These are phyloP conservation scores for Brachypterus glaber DNA, from an alignment of 2,888 invertebrate genomes.

Conservation along the genomic window DNA sequence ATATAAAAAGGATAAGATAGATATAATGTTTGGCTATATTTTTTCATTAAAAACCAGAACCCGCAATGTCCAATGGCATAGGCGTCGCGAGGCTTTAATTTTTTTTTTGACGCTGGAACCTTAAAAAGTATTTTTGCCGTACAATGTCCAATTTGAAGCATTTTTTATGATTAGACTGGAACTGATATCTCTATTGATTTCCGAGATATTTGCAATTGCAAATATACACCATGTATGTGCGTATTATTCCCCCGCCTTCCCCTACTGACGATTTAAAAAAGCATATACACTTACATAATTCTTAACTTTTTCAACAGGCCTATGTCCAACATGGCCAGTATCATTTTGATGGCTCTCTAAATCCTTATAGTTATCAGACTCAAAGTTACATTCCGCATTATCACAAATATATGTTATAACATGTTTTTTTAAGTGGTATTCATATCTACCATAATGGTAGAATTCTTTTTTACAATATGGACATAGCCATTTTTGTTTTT, in stretches of 20 bases:
- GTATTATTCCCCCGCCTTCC: not conserved
- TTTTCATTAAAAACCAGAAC: no score
- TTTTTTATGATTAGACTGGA: no score
- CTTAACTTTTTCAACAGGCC: conserved; percentile 35
- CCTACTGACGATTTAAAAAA: not conserved
- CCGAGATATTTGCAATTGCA: no score
- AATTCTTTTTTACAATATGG: conserved; percentile 46
- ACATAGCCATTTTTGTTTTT: conserved; percentile 40
- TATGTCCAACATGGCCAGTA: conserved; percentile 47
- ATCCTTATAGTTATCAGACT: conserved; percentile 37
- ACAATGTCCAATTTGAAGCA: no score
- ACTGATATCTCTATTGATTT: no score
- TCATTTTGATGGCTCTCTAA: conserved; percentile 49
- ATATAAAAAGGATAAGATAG: no score
- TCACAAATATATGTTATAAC: conserved; percentile 52
- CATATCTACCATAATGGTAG: conserved; percentile 43
- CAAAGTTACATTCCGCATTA: conserved; percentile 23
- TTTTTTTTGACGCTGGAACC: no score
- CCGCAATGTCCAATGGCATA: no score
- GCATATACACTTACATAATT: conserved; percentile 12
- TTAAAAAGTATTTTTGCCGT: no score
- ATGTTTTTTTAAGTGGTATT: conserved; percentile 50
- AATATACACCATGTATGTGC: not conserved
- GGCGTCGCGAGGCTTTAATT: no score
- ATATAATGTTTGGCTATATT: no score